Percentiles rank a stretch among this genome's conserved stretches.
These are phyloP conservation scores for Drosophila sucinea DNA, from an alignment of 1,140 invertebrate genomes.

Conservation along the genomic window DNA sequence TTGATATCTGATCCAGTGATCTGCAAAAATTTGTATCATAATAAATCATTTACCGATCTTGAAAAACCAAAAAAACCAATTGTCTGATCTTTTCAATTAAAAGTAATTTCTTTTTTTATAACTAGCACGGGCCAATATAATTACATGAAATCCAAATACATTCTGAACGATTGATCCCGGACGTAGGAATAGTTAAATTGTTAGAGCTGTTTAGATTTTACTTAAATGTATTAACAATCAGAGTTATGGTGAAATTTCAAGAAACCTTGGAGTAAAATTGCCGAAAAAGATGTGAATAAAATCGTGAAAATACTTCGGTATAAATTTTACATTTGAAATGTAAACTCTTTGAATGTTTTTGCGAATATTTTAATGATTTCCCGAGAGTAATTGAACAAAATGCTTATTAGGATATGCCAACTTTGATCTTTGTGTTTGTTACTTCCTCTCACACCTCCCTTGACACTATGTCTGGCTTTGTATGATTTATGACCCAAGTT, in stretches of 20 bases:
- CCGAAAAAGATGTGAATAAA: no score
- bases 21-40: conserved; percentile 37
- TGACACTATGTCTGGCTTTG: conserved; percentile 35
- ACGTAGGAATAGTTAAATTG: no score
- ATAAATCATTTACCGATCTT: conserved; percentile 6
- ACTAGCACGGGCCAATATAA: no score
- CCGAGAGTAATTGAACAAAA: neutral
- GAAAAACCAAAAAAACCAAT: neutral
- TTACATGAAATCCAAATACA: no score
- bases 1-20: conserved; percentile 42
- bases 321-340: no score
- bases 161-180: no score
- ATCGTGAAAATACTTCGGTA: no score
- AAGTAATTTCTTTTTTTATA: neutral
- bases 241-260: no score
- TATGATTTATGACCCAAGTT: conserved; percentile 67
- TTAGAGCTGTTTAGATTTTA: no score
- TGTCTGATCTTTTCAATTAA: neutral
- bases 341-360: no score
- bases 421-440: neutral
- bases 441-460: conserved; percentile 34
- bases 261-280: no score
- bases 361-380: neutral
- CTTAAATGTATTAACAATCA: no score
- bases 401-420: neutral